Base-by-base conservation (phyloP, 2,888 invertebrate genomes). In the Athrips mouffetella region DNA sequence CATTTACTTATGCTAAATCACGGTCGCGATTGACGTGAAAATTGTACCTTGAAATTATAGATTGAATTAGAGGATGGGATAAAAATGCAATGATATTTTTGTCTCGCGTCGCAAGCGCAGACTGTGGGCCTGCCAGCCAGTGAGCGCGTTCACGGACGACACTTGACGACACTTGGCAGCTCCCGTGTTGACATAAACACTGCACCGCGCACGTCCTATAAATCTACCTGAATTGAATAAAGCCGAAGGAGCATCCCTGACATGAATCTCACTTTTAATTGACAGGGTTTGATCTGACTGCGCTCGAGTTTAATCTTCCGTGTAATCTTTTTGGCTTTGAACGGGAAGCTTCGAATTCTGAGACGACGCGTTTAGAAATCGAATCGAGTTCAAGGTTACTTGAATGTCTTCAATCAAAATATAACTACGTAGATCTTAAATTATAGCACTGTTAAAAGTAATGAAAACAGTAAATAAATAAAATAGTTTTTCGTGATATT, bases 141-240 rank as follows among this genome's bases (percentile, higher is more conserved):
- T 5, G 10, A 15, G 31, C 10, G 47, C 44, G 25, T 10, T 11
- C 45, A 30, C 44, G 48, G 48, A 23, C 48, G 37, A 35, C 66
- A 64, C 56, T 62, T 60, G 52, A 66, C 55, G 54, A 51, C 54
- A 52, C 51, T 72, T 72, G 73, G 67, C 73, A 73, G 57, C 60
- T 51, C 53, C 50, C 37, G 46, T 54, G 54, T 52, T 63, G 53
- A 57, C 57, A 63, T 61, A 64, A 64, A 65, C 64, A 51, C 50
- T 57, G 57, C 57, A 57, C 27, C 47, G 48, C 54, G 54, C 54
- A 54, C 47, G 41, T 27, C 50, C 39, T 49, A 51, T 48, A 48
- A 42, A 48, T 48, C 47, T 44, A 41, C 45, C 39, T 15, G 49
- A 42, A 30, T 10, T 23, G 11, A 33, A 30, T 37, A 15, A 35